Evolutionary conservation across 1,140 invertebrate genomes (phyloP), one percentile per base, ranked within the genome.

Genomic region (Aphaenogaster floridana): DNA sequence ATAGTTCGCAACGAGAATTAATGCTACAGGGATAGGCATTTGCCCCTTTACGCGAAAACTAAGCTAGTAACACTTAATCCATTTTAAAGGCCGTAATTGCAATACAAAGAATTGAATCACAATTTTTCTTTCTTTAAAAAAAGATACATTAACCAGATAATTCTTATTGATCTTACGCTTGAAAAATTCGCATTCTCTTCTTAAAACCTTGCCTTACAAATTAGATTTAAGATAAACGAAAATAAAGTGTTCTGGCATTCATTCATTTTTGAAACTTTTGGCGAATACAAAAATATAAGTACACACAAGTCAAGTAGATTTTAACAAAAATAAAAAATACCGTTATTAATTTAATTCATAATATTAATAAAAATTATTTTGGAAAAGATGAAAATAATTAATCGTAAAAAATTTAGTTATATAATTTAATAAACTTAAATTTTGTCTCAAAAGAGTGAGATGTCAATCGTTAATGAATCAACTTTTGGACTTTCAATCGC

Each of bases 351-450:
- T 78, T 34, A 34, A 78, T 48, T 28, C 54, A 45, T 6, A 48
- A 63, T 76, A 76, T 59, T 59, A 77, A 77, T 42, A 77, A 77
- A 21, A 42, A 42, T 57, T 39, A 76, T 36, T 59, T 59, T 42
- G 9, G 0, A 42, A 13, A 59, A 77, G 3, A 57, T 76, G 34
- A 59, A 77, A 77, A 28, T 15, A 69, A 74, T 54, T 54, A 28
- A 74, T 57, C 21, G 3, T 48, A 42, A 59, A 48, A 48, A 6
- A 69, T 42, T 57, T 76, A 21, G 6, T 52, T 39, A 39, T 39
- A 54, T 52, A n/a, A n/a, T 21, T 28, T 17, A 42, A 13, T 42
- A 28, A 42, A 42, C 5, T 39, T 57, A 15, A 57, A 15, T 21
- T 57, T 28, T 21, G 39, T 45, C 11, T 69, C 3, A 48, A 76